These are phyloP conservation scores for Alloscopus bannaensis DNA, from an alignment of 2,888 invertebrate species.

Conservation along the genomic window DNA sequence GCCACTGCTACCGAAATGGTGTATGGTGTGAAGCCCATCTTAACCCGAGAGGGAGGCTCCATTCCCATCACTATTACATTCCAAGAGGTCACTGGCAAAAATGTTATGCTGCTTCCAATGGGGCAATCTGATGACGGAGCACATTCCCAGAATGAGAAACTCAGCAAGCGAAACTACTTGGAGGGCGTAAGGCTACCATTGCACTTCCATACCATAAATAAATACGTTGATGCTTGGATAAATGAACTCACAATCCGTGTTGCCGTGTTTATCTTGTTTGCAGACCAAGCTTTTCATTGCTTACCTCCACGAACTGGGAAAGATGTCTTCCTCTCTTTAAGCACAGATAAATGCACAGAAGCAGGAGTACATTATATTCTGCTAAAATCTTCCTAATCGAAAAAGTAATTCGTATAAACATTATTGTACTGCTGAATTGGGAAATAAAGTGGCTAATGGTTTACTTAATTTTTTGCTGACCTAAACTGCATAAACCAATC, in stretches of 20 bases:
- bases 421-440: too few species aligned
- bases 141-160: constrained; percentile 99
- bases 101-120: constrained; percentile 95
- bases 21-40: constrained; percentile 92
- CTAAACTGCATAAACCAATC: too few species aligned
- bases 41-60: constrained; percentile 97
- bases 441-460: too few species aligned
- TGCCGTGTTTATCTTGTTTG: constrained; percentile 75
- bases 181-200: constrained; percentile 84
- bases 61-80: constrained; percentile 97
- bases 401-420: too few species aligned
- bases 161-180: constrained; percentile 93
- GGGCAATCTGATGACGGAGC: constrained; percentile 98
- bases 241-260: not conserved
- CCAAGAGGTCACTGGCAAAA: constrained; percentile 90
- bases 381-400: too few species aligned
- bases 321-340: too few species aligned
- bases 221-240: not conserved
- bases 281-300: constrained; percentile 94
- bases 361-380: too few species aligned
- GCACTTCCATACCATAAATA: not conserved
- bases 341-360: too few species aligned
- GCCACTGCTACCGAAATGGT: constrained; percentile 87
- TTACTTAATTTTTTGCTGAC: too few species aligned
- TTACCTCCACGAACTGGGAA: constrained; percentile 86